These are phyloP conservation scores for Eptesicus fuscus DNA, from an alignment of 2,113 vertebrate species.

Conservation along the genomic window DNA sequence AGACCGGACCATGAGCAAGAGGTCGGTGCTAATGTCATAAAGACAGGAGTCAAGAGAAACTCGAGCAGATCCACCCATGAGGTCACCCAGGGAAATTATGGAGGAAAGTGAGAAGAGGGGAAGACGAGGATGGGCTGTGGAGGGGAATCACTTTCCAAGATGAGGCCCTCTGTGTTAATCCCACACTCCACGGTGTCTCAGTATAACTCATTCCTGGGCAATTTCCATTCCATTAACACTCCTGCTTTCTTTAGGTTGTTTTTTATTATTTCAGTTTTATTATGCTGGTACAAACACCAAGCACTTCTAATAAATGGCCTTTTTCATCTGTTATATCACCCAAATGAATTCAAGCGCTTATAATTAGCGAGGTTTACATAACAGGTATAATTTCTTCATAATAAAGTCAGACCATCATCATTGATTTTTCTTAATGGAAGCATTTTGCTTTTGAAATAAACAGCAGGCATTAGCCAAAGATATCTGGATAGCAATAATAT, in stretches of 20 bases:
- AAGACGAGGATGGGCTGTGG: neutral
- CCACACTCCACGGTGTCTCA: neutral
- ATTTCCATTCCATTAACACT: neutral
- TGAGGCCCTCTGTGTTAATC: neutral
- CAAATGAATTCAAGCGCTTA: constrained; percentile 64
- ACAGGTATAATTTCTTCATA: constrained; percentile 72
- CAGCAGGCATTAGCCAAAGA: constrained; percentile 63
- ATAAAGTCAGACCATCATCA: constrained; percentile 67
- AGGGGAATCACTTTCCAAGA: neutral
- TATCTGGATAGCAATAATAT: constrained; percentile 60
- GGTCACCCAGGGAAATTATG: neutral
- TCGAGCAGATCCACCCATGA: neutral
- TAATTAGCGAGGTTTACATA: constrained; percentile 72
- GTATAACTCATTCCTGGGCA: constrained; percentile 7
- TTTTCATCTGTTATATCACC: constrained; percentile 65
- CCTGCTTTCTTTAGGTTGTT: constrained; percentile 7
- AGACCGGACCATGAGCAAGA: neutral
- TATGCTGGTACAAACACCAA: neutral
- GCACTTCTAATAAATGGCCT: constrained; percentile 61
- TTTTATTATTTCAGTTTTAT: constrained; percentile 57
- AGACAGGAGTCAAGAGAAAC: neutral
- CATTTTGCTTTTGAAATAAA: constrained; percentile 69
- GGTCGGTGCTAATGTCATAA: neutral
- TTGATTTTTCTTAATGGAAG: constrained; percentile 72
- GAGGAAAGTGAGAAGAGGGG: neutral